phyloP scores from a whole-genome alignment of 2,113 vertebrate genomes.

The Mirza zaza region DNA sequence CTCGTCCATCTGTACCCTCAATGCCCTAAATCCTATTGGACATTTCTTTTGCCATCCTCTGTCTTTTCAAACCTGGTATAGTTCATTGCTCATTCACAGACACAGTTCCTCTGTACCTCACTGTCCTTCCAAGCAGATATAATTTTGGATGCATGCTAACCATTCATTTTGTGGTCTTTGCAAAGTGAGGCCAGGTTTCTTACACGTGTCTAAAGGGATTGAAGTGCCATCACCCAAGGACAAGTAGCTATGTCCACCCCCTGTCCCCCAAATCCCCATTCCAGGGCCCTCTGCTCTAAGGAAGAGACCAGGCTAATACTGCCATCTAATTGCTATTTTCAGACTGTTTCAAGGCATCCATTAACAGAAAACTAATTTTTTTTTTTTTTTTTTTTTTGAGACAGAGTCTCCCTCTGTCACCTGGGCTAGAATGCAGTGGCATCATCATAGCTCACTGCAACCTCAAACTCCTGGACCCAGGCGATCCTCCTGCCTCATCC shows the following conservation, averaged over 20 bases:
- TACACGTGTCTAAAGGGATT: no score
- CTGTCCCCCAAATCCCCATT: not conserved
- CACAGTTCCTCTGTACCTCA: fast-evolving
- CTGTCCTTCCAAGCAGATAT: not conserved
- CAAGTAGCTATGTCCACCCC: not conserved
- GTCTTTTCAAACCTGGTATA: not conserved
- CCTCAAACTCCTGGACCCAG: no score
- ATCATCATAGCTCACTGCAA: no score
- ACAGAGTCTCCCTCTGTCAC: no score
- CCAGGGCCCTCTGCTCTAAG: not conserved
- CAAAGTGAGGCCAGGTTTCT: not conserved
- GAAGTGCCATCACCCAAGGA: not conserved
- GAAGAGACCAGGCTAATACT: not conserved
- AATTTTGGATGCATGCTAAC: no score
- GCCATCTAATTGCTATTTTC: not conserved
- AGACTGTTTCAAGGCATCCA: not conserved
- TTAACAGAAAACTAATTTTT: not conserved
- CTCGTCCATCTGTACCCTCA: not conserved
- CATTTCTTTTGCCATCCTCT: not conserved
- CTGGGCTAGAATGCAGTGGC: no score
- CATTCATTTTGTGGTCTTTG: not conserved
- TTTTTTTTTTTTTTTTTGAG: not conserved
- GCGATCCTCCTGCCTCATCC: no score
- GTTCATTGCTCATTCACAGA: not conserved
- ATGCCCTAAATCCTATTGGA: not conserved